phyloP scores from a whole-genome alignment of 2,888 invertebrate genomes.

The Eilema depressum region DNA sequence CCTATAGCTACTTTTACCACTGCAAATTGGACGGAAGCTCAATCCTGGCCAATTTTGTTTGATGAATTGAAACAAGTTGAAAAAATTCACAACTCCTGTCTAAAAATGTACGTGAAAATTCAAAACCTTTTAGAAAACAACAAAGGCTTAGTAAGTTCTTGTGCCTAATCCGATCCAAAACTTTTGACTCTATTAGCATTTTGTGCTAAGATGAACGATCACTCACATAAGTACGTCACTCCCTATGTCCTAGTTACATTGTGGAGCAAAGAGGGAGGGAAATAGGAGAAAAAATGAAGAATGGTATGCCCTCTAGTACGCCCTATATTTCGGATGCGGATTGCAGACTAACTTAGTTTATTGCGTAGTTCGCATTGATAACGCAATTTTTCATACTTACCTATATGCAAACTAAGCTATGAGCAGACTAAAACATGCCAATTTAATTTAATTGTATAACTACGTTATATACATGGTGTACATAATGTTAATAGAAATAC shows the following conservation, averaged over 20 bases:
- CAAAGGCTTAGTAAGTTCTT: background rate
- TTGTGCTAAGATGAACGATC: background rate
- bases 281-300: too few relatives aligned
- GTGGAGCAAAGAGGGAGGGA: too few relatives aligned
- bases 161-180: background rate
- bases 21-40: background rate
- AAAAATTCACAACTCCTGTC: background rate
- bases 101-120: too few relatives aligned
- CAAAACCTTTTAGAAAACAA: background rate
- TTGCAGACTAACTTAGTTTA: too few relatives aligned
- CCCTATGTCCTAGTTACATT: too few relatives aligned
- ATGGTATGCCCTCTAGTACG: too few relatives aligned
- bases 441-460: background rate
- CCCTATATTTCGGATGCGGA: background rate
- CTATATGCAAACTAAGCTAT: too few relatives aligned
- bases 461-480: too few relatives aligned
- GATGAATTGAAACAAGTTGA: background rate
- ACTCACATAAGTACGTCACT: too few relatives aligned
- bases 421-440: background rate
- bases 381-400: too few relatives aligned
- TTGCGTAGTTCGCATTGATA: too few relatives aligned
- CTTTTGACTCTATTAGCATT: background rate
- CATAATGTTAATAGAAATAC: too few relatives aligned
- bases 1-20: background rate
- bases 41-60: background rate